Evolutionary conservation across 1,140 invertebrate genomes (phyloP), one percentile per base, ranked within the genome.

Genomic region (Pararge aegeria): DNA sequence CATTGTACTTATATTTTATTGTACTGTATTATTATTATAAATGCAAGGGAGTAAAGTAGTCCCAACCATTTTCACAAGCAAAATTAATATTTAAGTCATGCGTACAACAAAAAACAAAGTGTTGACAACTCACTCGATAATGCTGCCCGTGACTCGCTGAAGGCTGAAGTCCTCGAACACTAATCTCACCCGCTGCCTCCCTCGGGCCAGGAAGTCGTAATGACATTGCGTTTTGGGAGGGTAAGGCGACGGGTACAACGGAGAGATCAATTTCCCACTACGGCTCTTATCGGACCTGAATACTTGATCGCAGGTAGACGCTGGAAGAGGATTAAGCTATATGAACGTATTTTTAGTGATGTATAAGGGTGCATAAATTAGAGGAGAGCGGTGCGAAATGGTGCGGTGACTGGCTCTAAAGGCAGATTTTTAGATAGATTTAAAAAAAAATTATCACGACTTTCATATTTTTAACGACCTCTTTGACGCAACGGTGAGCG

Each of bases 201-300:
- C 95, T 42, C 94, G 90, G 20, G 95, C 96, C 71, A 94, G 92
- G 75, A 97, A 97, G 70, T 96, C 95, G 80, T 96, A 97, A 71
- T 93, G 93, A 90, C 96, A 97, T 57, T 93, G 92, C 13, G 95
- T 93, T 70, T 94, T 93, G 9, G 93, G 79, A 18, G 94, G 93
- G 88, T 96, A 96, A 34, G 94, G 92, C 64, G 92, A 90, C 10
- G 95, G 95, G 82, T 94, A 95, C 62, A 92, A 92, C 20, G 95
- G 95, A 24, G 95, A 96, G 15, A 93, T 92, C 66, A 97, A 92
- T 44, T 93, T 93, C 9, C 96, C 96, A 57, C 94, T 95, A 85
- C 94, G 96, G 63, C 92, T 92, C 29, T 92, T 91, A 72, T 96
- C 95, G 74, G 95, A 96, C 71, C 92, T 94, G 79, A 95, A 94